These are phyloP conservation scores for Criorhina ranunculi DNA, from an alignment of 2,888 invertebrate genomes.

Conservation along the genomic window DNA sequence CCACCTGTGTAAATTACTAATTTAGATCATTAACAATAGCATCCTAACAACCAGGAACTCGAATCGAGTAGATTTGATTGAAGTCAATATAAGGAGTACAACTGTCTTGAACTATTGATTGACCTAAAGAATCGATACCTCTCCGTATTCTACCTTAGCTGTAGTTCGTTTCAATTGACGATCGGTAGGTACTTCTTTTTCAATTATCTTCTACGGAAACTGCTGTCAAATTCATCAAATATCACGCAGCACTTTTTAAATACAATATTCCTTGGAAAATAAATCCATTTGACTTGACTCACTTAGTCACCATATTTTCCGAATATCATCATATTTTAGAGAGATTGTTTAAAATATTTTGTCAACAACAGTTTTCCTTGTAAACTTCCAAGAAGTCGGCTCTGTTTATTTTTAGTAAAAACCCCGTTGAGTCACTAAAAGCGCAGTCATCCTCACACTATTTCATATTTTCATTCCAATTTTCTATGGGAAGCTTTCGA, in stretches of 20 bases:
- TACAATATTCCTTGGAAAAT: background rate
- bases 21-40: no score
- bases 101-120: no score
- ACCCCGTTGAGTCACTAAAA: slow-evolving; percentile 50
- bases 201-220: no score
- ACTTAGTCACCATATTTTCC: slow-evolving; percentile 5
- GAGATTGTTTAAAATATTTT: slow-evolving; percentile 1
- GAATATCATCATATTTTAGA: slow-evolving; percentile 3
- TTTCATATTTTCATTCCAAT: slow-evolving; percentile 27
- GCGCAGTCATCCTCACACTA: slow-evolving; percentile 42
- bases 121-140: no score
- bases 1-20: no score
- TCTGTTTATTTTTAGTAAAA: slow-evolving; percentile 42
- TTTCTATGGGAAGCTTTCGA: slow-evolving; percentile 1
- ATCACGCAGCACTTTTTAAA: background rate
- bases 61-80: no score
- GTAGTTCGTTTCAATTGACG: no score
- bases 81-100: no score
- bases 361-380: background rate
- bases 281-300: background rate
- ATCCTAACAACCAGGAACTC: no score
- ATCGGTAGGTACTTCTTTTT: no score
- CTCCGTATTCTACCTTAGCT: no score
- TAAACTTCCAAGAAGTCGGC: slow-evolving; percentile 31
- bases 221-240: background rate